Percentiles rank a stretch among this genome's conserved stretches.
Evolutionary conservation across 2,888 invertebrate genomes (phyloP).

Genomic region (Globia sparganii): DNA sequence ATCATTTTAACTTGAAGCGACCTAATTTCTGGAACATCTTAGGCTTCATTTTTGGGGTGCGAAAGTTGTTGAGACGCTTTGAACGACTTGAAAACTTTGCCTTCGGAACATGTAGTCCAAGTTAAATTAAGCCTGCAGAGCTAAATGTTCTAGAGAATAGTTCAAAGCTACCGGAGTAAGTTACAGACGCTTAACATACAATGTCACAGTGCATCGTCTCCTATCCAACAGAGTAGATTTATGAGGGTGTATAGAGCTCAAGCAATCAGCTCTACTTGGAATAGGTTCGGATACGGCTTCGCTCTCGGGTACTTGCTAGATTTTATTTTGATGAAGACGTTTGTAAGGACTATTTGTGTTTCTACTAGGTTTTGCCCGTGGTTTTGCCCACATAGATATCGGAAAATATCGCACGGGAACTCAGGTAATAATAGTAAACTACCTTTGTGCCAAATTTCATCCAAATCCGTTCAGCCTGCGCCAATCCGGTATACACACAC

Average conservation of each 20-base stretch:
- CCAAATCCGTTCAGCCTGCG: neutral
- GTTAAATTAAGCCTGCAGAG: constrained; percentile 27
- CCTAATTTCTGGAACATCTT: constrained; percentile 26
- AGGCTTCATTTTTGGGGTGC: constrained; percentile 19
- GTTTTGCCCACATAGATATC: neutral
- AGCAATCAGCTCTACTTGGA: neutral
- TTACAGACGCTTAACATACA: neutral
- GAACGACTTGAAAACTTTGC: constrained; percentile 39
- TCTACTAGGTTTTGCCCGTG: neutral
- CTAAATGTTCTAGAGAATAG: constrained; percentile 13
- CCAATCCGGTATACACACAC: neutral
- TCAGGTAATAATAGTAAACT: neutral
- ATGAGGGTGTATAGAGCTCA: neutral
- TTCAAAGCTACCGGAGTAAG: neutral
- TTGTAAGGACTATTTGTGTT: neutral
- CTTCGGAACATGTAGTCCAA: constrained; percentile 20
- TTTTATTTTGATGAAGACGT: neutral
- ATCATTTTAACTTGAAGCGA: constrained; percentile 12
- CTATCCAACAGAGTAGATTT: neutral
- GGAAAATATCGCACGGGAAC: neutral
- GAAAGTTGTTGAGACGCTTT: constrained; percentile 31
- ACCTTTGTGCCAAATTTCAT: neutral
- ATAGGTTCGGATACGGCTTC: neutral
- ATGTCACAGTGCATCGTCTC: neutral
- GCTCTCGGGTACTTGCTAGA: neutral